These are phyloP conservation scores for Ctenicera cuprea DNA, from an alignment of 2,888 invertebrate genomes.

Conservation along the genomic window DNA sequence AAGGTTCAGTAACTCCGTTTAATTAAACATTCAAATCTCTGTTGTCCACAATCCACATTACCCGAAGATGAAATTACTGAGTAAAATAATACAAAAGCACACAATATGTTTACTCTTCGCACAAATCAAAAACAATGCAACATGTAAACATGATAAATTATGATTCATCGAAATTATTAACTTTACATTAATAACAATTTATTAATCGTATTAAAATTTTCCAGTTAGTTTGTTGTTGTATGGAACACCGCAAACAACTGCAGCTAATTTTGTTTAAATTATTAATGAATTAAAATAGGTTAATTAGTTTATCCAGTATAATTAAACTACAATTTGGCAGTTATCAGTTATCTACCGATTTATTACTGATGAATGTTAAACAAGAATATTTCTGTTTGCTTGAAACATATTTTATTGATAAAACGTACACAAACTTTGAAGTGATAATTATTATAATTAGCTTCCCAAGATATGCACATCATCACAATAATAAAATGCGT, in stretches of 20 bases:
- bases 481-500: too few species aligned
- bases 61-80: conserved; percentile 4
- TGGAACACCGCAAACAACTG: too few species aligned
- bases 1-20: conserved; percentile 30
- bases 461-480: too few species aligned
- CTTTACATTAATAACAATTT: neutral
- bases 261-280: too few species aligned
- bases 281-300: neutral
- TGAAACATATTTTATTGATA: too few species aligned
- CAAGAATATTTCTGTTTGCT: too few species aligned
- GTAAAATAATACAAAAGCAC: conserved; percentile 15
- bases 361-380: neutral
- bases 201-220: neutral
- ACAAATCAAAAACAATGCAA: conserved; percentile 32
- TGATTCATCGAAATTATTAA: conserved; percentile 27
- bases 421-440: too few species aligned
- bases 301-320: neutral
- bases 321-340: neutral
- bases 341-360: neutral
- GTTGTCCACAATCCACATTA: neutral
- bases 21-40: conserved; percentile 1
- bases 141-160: conserved; percentile 36
- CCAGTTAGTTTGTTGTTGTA: neutral
- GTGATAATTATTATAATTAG: too few species aligned
- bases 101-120: conserved; percentile 21